Base-by-base conservation (phyloP, 1,140 invertebrate species). In the Brachionus rubens region DNA sequence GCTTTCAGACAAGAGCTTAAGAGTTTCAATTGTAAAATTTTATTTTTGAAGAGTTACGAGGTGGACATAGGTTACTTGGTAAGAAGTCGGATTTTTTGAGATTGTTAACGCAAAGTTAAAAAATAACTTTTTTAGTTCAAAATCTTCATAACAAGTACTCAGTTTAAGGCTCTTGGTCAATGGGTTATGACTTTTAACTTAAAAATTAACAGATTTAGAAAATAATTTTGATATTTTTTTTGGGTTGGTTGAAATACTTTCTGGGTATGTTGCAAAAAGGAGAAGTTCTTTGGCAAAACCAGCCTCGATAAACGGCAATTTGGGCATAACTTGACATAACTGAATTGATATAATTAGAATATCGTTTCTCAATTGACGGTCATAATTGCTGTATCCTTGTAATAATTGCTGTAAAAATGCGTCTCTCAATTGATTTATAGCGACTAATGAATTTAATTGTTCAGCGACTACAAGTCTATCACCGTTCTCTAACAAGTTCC, bases 91-190 rank as follows among this genome's bases (percentile, higher is more conserved):
- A 62, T 85, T 80, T 77, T 80, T 81, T 68, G 81, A 81, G 5
- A 85, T 78, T 4, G 81, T 79, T 2, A 83, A 81, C 28, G 85
- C 77, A 43, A 84, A 80, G 75, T 82, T 83, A 56, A 84, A 81
- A 16, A 85, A 79, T 9, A 85, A 78, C 75, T 84, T 85, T 79
- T 83, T 84, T 75, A 85, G 59, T 77, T 85, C 84, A 81, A 85
- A 85, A 78, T 85, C 84, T 79, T 85, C 84, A 78, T 83, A 82
- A 76, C 80, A 83, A 41, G 80, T 80, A 68, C 77, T 78, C 12
- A 85, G 75, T 70, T 84, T 85, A 7, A 85, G 50, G 78, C 84
- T 83, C 72, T 82, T 83, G 10, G 84, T 81, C 12, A 85, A 67
- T 6, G 80, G 80, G 79, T 82, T 82, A 76, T 84, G 82, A 76